These are phyloP conservation scores for Bubo blakistoni DNA, from an alignment of 2,113 vertebrate species.

Conservation along the genomic window DNA sequence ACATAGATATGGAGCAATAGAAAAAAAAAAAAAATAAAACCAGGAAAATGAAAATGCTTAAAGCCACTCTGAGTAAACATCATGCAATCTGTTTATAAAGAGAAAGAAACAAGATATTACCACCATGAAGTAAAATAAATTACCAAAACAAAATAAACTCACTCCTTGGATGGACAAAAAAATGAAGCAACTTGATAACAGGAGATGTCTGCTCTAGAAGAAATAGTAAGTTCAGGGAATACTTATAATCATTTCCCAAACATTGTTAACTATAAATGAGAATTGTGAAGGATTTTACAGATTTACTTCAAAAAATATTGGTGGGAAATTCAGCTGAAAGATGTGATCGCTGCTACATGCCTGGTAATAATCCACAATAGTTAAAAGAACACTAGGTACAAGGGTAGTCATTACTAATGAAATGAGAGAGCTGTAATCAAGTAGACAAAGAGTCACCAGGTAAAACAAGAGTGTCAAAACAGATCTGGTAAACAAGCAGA, in stretches of 20 bases:
- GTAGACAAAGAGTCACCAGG: not conserved
- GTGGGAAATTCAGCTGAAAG: not conserved
- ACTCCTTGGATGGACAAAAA: not conserved
- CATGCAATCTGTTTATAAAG: not conserved
- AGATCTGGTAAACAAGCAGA: not conserved
- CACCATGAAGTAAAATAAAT: constrained; percentile 13
- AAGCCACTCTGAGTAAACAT: not conserved
- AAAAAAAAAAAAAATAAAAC: not conserved
- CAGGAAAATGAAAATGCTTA: not conserved
- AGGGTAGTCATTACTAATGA: not conserved
- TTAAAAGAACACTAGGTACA: not conserved
- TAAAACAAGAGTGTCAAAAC: not conserved
- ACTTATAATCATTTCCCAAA: not conserved
- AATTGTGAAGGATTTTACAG: not conserved
- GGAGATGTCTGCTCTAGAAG: not conserved
- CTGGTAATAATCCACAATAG: not conserved
- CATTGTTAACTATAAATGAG: not conserved
- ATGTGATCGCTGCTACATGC: not conserved
- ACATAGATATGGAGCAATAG: not conserved
- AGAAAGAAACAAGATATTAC: not conserved
- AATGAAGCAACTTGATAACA: not conserved
- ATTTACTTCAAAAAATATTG: not conserved
- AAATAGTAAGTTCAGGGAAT: not conserved
- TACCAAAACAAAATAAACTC: not conserved
- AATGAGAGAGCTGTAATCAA: not conserved